Evolutionary conservation across 2,113 vertebrate genomes (phyloP), one percentile per base, ranked within the genome.

Genomic region (Heliornis fulica): DNA sequence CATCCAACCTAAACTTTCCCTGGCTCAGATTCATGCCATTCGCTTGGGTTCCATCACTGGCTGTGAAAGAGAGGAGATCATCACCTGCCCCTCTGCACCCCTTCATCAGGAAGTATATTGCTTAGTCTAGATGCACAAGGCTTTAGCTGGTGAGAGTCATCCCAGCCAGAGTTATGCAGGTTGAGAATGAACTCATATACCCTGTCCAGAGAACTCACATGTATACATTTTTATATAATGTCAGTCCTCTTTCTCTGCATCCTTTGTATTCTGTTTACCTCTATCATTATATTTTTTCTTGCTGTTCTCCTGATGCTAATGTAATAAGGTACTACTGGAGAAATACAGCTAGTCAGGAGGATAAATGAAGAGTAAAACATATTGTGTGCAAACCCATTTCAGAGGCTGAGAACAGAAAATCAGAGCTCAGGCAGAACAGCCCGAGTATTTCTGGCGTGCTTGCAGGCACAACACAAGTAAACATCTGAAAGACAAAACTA

Each of bases 401-500:
- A 81, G 88, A 71, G 60, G 6, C 72, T 89, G 86, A 81, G 56
- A 93, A 25, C n/a, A 77, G 66, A 93, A 77, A 83, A 51, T 40
- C 28, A 51, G 85, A 88, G 88, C 34, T 15, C 56, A 61, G 29
- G 72, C 83, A 88, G 71, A 95, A 60, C 78, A 93, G 83, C 11
- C 86, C 68, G 85, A 83, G 53, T 53, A 80, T 89, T 94, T 93
- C 94, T 97, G 93, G 93, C n/a, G 5, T 83, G 82, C 68, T 93
- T 60, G 68, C 83, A 96, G 92, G 60, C 90, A 93, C 90, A 94
- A 93, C 90, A 93, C 86, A 71, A 93, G 88, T 92, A 95, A 95
- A 96, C 76, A 91, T 86, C 86, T 93, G 86, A 96, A 96, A 81
- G 96, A 97, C 90, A 93, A 95, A 95, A 95, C 93, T 95, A 68